Evolutionary conservation across 2,888 invertebrate genomes (phyloP).

Genomic region (Drosophila flavopinicola): DNA sequence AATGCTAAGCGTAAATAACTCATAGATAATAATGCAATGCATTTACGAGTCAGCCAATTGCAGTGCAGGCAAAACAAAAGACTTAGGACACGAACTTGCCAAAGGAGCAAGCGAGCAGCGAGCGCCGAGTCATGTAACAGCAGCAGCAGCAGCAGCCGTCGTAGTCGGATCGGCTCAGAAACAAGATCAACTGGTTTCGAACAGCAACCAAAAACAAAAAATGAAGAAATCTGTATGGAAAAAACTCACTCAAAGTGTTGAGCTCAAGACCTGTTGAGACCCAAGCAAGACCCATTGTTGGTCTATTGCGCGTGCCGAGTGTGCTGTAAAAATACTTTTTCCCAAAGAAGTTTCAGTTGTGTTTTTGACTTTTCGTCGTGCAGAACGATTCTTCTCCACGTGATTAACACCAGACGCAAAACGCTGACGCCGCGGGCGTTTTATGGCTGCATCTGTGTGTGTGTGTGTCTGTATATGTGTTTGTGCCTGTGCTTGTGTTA

Average conservation of each 20-base stretch:
- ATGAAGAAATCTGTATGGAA: too few relatives aligned
- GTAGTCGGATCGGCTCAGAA: conserved; percentile 53
- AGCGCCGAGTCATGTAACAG: conserved; percentile 75
- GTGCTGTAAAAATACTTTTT: conserved; percentile 78
- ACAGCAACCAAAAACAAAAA: conserved; percentile 45
- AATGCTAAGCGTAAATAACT: conserved; percentile 75
- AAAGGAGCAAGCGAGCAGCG: conserved; percentile 60
- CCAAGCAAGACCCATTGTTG: conserved; percentile 60
- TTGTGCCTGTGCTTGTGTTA: conserved; percentile 7
- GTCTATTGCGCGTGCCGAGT: conserved; percentile 79
- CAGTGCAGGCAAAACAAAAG: conserved; percentile 72
- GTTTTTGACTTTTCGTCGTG: conserved; percentile 80
- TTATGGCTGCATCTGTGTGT: conserved; percentile 18
- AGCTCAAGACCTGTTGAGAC: conserved; percentile 76
- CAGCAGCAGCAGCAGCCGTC: conserved; percentile 12
- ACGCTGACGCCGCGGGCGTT: conserved; percentile 64
- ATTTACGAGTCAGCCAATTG: conserved; percentile 63
- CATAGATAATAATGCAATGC: conserved; percentile 77
- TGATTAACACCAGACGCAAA: conserved; percentile 29
- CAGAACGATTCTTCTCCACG: conserved; percentile 79
- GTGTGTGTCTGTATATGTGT: conserved; percentile 8
- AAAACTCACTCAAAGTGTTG: conserved; percentile 71
- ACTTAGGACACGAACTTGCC: conserved; percentile 79
- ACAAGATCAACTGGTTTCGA: conserved; percentile 76
- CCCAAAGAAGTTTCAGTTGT: conserved; percentile 81